Percentiles rank a stretch among this genome's conserved stretches.
phyloP scores from a whole-genome alignment of 2,888 invertebrate genomes.

The Neoitamus cyanurus region DNA sequence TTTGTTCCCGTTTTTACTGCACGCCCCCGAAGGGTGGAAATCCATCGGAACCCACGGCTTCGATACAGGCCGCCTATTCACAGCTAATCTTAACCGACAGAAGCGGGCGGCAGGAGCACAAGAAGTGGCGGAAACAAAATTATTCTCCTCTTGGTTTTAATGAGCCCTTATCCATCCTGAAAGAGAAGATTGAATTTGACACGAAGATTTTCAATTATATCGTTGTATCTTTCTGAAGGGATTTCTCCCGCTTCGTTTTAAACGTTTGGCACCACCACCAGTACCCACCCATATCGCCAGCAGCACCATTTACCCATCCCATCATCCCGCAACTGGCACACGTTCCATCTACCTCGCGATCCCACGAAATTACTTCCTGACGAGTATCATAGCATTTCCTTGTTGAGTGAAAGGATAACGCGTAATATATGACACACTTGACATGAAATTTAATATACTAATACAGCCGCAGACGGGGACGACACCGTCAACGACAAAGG shows the following conservation, averaged over 20 bases:
- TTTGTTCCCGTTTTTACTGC: slow-evolving; percentile 10
- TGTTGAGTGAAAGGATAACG: slow-evolving; percentile 34
- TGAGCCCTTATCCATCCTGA: slow-evolving; percentile 28
- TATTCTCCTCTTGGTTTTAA: slow-evolving; percentile 35
- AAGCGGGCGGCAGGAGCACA: not conserved
- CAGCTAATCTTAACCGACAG: not conserved
- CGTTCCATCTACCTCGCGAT: not conserved
- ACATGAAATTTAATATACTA: slow-evolving; percentile 40
- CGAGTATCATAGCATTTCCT: not conserved
- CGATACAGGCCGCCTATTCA: not conserved
- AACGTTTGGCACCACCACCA: not conserved
- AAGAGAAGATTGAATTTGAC: slow-evolving; percentile 50
- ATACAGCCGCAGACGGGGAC: slow-evolving; percentile 7
- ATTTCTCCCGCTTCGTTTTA: not conserved
- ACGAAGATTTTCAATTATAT: slow-evolving; percentile 52
- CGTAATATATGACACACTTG: slow-evolving; percentile 33
- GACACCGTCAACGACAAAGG: not conserved
- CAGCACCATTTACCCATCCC: not conserved
- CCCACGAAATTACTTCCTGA: slow-evolving; percentile 34
- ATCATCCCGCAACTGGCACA: not conserved
- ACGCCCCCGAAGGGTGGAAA: not conserved
- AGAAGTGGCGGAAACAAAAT: slow-evolving; percentile 3
- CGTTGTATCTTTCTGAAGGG: slow-evolving; percentile 28
- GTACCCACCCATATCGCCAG: not conserved
- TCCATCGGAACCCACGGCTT: not conserved